Conservation (phyloP, 2,797 vertebrate species). For the Choloepus didactylus region DNA sequence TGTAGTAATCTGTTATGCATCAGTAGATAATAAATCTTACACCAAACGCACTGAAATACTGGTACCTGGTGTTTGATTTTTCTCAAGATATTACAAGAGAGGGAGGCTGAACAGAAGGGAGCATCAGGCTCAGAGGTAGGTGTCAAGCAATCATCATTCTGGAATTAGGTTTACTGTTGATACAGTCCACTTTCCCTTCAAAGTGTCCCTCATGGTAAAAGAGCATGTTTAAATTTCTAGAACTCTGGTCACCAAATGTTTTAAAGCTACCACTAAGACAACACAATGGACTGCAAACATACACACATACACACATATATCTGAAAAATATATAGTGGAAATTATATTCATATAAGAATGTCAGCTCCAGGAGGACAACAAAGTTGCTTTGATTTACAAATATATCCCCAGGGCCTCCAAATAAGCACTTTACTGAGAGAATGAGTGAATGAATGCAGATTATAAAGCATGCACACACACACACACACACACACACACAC, state of each 20-base stretch:
- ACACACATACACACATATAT: neutral
- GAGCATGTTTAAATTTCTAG: neutral
- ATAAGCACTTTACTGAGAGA: neutral
- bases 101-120: neutral
- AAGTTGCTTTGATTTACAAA: neutral
- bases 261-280: neutral
- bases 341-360: neutral
- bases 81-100: neutral
- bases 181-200: neutral
- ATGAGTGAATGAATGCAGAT: neutral
- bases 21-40: neutral
- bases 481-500: too few relatives aligned
- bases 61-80: neutral
- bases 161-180: neutral
- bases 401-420: too few relatives aligned
- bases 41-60: neutral
- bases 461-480: neutral
- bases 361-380: neutral
- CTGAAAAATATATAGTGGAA: neutral
- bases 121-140: fast-evolving
- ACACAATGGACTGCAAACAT: neutral
- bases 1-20: neutral
- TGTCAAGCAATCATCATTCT: neutral
- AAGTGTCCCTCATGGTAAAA: neutral
- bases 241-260: neutral